Conservation (phyloP, 2,113 vertebrate species). For the Mesitornis unicolor region DNA sequence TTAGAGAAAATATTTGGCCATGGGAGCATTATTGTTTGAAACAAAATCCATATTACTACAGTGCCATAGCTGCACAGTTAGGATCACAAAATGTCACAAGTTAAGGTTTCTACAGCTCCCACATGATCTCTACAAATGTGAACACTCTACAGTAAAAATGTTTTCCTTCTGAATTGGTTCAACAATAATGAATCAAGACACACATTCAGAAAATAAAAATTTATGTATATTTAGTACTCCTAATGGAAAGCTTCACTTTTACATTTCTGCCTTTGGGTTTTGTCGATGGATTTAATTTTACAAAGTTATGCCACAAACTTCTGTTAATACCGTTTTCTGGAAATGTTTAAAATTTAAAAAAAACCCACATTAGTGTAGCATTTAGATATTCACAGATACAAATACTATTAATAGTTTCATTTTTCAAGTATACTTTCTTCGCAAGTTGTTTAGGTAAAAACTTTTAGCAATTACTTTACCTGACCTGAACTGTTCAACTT, state of each 20-base stretch:
- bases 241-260: not conserved
- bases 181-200: not conserved
- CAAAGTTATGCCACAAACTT: not conserved
- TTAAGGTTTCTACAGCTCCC: not conserved
- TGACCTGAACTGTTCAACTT: not conserved
- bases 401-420: not conserved
- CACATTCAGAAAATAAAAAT: not conserved
- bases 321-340: not conserved
- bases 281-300: not conserved
- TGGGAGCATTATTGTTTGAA: not conserved
- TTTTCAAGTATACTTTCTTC: not conserved
- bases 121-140: not conserved
- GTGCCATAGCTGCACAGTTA: not conserved
- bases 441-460: not conserved
- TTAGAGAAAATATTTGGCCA: not conserved
- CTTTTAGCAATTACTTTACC: not conserved
- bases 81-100: not conserved
- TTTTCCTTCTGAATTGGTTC: not conserved
- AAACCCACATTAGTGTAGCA: accelerated
- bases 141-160: not conserved
- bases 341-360: not conserved
- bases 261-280: not conserved
- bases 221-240: not conserved
- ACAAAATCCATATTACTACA: not conserved
- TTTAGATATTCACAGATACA: not conserved